Base-by-base conservation (phyloP, 2,113 vertebrate species). In the Procavia capensis region DNA sequence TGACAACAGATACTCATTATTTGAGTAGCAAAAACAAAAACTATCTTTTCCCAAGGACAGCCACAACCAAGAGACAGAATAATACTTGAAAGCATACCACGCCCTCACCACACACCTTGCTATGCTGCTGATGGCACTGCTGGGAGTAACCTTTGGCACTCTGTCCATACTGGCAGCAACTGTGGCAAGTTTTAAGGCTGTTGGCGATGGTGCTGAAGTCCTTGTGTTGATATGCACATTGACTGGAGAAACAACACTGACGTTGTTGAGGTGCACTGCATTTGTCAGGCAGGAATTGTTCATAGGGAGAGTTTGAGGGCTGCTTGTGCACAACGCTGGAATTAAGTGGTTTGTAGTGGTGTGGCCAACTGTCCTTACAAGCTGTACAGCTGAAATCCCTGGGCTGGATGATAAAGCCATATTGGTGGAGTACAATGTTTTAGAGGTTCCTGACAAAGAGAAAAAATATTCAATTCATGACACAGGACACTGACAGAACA, bases 121-220 rank as follows among this genome's bases (percentile, higher is more conserved):
- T 98, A 99, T 99, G 98, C 99, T 99, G 99, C 98, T 98, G 98
- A 99, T 99, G 98, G 99, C 99, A 98, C 99, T 99, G 98, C 99
- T 99, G 3, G 99, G 98, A 98, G 99, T 99, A 98, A 99, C 99
- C 98, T 99, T 99, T 98, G 99, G 99, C 98, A 99, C 99, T 95
- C 99, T 98, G 98, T 99, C 99, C 98, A 99, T 99, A 97, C 98
- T 99, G 98, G 98, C 98, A 98, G 99, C 99, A 85, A 99, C 98
- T 85, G 99, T 99, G 98, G 99, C 99, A 34, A 99, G 99, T 98
- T 99, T 99, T 99, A 99, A 99, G 99, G 99, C 99, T 95, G 99
- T 99, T 95, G 99, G 99, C 97, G 99, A 99, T 75, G 99, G 99
- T 91, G 99, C 99, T 82, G 99, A 99, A 98, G 98, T 99, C 97